phyloP scores from a whole-genome alignment of 2,113 vertebrate species.

The Talpa occidentalis region DNA sequence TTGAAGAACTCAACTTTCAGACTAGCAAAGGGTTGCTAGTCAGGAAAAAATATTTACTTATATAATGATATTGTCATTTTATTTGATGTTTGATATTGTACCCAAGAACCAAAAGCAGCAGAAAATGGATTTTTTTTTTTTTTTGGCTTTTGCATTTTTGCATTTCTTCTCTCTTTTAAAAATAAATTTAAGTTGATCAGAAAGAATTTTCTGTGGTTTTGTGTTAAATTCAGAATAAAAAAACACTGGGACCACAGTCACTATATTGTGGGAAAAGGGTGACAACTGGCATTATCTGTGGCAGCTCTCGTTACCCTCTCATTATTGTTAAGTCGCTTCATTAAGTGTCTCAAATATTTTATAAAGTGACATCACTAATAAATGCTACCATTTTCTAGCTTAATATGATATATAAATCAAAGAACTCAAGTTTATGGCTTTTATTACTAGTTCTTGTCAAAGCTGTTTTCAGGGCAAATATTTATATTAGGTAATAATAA shows the following conservation, averaged over 20 bases:
- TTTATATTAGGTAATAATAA: background rate
- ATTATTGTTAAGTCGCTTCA: background rate
- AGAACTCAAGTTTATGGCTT: background rate
- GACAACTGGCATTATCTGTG: background rate
- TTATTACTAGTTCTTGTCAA: slow-evolving; percentile 5
- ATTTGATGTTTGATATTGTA: slow-evolving; percentile 38
- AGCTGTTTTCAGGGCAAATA: background rate
- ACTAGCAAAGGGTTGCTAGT: background rate
- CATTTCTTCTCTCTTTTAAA: slow-evolving; percentile 20
- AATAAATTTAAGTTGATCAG: slow-evolving; percentile 63
- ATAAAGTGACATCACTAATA: background rate
- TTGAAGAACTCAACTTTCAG: slow-evolving; percentile 42
- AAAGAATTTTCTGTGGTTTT: slow-evolving; percentile 66
- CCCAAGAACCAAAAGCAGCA: slow-evolving; percentile 5
- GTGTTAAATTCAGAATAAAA: slow-evolving; percentile 58
- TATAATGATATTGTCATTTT: slow-evolving; percentile 19
- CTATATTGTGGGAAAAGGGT: background rate
- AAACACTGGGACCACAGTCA: background rate
- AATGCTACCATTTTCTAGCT: background rate
- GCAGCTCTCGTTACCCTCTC: background rate
- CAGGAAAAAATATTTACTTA: background rate
- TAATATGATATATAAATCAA: slow-evolving; percentile 38
- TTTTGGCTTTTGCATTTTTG: background rate
- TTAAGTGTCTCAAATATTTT: background rate
- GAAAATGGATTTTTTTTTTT: background rate